phyloP scores from a whole-genome alignment of 2,113 vertebrate genomes.

The Ammodytes dubius region DNA sequence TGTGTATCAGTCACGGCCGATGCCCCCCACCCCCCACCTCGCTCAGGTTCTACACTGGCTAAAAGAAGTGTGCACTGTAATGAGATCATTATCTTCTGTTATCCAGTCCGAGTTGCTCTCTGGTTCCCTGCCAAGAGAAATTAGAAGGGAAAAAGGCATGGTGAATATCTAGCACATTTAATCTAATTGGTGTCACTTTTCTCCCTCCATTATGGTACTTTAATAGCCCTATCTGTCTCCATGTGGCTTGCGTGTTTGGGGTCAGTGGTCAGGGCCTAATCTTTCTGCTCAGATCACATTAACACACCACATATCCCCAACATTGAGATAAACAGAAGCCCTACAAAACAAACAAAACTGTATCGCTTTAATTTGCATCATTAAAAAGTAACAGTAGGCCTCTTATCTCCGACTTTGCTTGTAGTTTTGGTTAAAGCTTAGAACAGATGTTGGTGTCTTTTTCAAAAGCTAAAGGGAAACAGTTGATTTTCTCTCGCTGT shows the following conservation, averaged over 20 bases:
- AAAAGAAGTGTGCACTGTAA: constrained; percentile 70
- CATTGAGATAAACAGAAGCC: constrained; percentile 69
- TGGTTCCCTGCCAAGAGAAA: constrained; percentile 76
- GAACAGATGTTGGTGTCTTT: constrained; percentile 42
- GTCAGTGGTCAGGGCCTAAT: constrained; percentile 76
- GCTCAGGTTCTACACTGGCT: constrained; percentile 49
- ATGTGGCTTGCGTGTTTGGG: constrained; percentile 75
- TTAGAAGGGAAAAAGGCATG: constrained; percentile 69
- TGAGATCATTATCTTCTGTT: constrained; percentile 83
- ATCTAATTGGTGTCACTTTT: constrained; percentile 84
- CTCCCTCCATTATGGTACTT: constrained; percentile 78
- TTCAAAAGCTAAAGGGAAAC: constrained; percentile 29
- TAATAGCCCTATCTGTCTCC: constrained; percentile 80
- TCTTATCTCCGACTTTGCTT: constrained; percentile 36
- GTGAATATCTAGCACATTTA: constrained; percentile 80
- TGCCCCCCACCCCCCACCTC: constrained; percentile 14
- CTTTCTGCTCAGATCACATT: constrained; percentile 67
- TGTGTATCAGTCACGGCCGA: constrained; percentile 48
- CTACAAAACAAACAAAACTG: constrained; percentile 40
- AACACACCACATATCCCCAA: constrained; percentile 51
- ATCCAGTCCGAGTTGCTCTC: constrained; percentile 70
- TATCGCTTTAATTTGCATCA: constrained; percentile 55
- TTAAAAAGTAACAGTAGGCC: constrained; percentile 60
- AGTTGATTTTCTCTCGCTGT: constrained; percentile 17
- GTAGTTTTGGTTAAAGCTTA: constrained; percentile 4